These are phyloP conservation scores for Pandemis heparana DNA, from an alignment of 2,888 invertebrate genomes.

Conservation along the genomic window DNA sequence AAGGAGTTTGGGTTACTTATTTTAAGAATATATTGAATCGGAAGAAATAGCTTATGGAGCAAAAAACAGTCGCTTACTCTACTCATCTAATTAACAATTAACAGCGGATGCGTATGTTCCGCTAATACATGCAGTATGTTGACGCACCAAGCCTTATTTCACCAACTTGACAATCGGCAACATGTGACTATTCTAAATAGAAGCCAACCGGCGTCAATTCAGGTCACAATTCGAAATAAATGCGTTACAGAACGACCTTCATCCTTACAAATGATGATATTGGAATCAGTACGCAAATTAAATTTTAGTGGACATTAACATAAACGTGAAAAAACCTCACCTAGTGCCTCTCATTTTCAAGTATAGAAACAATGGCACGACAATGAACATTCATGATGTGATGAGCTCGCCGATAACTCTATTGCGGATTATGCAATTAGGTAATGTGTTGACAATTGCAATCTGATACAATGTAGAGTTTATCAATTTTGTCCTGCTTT, in stretches of 20 bases:
- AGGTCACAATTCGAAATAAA: too few species aligned
- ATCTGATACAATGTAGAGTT: neutral
- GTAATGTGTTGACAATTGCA: neutral
- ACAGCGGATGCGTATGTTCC: too few species aligned
- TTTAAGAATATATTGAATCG: too few species aligned
- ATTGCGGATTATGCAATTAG: neutral
- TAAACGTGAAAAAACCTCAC: neutral
- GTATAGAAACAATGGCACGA: neutral
- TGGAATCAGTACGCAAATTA: neutral
- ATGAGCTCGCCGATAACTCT: neutral
- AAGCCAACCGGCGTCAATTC: too few species aligned
- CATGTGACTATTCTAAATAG: too few species aligned
- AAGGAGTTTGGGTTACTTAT: neutral
- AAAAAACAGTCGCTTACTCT: too few species aligned
- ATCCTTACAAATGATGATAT: neutral
- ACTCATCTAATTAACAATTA: too few species aligned
- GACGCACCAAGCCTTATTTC: too few species aligned
- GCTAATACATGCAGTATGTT: too few species aligned
- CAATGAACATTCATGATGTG: neutral
- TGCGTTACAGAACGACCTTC: neutral
- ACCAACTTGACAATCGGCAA: too few species aligned
- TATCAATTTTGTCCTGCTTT: neutral
- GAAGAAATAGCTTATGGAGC: too few species aligned
- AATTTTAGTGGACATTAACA: neutral
- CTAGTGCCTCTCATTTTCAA: slow-evolving; percentile 2